phyloP scores from a whole-genome alignment of 2,113 vertebrate genomes.

The Bos taurus region DNA sequence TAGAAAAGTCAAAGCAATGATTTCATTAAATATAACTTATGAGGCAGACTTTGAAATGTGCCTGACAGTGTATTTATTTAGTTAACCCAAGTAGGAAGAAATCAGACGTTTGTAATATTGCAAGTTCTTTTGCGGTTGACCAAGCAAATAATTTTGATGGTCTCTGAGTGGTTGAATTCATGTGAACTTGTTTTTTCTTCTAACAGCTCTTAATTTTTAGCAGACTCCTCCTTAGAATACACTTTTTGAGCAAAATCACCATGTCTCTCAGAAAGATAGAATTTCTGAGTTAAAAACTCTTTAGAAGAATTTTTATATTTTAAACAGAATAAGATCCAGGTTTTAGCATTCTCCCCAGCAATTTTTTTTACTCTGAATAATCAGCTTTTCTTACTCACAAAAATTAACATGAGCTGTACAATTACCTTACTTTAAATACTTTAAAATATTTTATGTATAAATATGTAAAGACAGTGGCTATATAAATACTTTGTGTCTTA shows the following conservation, averaged over 20 bases:
- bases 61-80: not conserved
- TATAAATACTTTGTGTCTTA: not conserved
- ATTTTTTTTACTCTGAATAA: not conserved
- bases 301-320: not conserved
- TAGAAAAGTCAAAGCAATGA: constrained; percentile 4
- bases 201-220: not conserved
- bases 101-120: not conserved
- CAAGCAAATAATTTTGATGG: not conserved
- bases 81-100: not conserved
- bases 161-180: not conserved
- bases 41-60: not conserved
- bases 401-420: not conserved
- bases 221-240: constrained; percentile 5
- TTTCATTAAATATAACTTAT: not conserved
- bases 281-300: constrained; percentile 30
- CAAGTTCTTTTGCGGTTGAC: not conserved
- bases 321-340: not conserved
- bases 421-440: not conserved
- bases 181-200: constrained; percentile 12
- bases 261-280: not conserved
- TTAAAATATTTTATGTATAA: not conserved
- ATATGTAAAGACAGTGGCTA: not conserved
- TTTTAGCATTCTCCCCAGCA: not conserved
- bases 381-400: not conserved
- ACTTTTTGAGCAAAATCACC: not conserved